phyloP scores from a whole-genome alignment of 2,797 vertebrate genomes.

The Kryptopterus vitreolus region DNA sequence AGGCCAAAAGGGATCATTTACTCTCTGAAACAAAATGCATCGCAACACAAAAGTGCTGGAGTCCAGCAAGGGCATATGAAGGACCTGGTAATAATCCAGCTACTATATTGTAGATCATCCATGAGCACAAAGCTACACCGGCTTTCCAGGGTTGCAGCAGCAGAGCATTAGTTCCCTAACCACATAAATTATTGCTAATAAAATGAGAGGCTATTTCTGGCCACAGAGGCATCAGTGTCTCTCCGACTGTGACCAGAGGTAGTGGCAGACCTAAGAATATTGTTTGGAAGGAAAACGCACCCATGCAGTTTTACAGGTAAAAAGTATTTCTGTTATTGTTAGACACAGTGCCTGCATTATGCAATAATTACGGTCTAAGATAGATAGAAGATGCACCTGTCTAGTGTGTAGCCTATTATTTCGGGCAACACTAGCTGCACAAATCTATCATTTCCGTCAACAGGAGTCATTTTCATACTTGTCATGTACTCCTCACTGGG shows the following conservation, averaged over 20 bases:
- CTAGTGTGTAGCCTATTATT: constrained; percentile 5
- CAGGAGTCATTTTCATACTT: not conserved
- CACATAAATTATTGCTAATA: constrained; percentile 35
- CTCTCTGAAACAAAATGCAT: constrained; percentile 16
- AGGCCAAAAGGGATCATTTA: constrained; percentile 39
- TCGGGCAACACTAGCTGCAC: not conserved
- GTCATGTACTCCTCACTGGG: constrained; percentile 14
- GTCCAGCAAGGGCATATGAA: not conserved
- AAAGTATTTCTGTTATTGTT: constrained; percentile 56
- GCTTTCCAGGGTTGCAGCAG: not conserved
- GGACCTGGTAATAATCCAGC: not conserved
- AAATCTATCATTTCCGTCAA: constrained; percentile 2
- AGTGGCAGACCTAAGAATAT: not conserved
- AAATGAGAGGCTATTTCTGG: constrained; percentile 27
- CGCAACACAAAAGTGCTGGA: not conserved
- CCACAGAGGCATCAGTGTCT: constrained; percentile 9
- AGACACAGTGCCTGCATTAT: constrained; percentile 25
- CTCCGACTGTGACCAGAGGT: constrained; percentile 1
- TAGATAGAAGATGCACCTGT: not conserved
- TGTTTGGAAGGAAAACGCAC: constrained; percentile 38
- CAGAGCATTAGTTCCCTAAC: not conserved
- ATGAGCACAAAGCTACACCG: not conserved
- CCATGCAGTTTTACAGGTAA: constrained; percentile 52
- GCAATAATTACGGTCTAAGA: constrained; percentile 25
- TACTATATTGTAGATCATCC: constrained; percentile 3